Percentiles rank a stretch among this genome's conserved stretches.
Conservation (phyloP, 2,888 invertebrate genomes). For the Trichopoda pennipes region DNA sequence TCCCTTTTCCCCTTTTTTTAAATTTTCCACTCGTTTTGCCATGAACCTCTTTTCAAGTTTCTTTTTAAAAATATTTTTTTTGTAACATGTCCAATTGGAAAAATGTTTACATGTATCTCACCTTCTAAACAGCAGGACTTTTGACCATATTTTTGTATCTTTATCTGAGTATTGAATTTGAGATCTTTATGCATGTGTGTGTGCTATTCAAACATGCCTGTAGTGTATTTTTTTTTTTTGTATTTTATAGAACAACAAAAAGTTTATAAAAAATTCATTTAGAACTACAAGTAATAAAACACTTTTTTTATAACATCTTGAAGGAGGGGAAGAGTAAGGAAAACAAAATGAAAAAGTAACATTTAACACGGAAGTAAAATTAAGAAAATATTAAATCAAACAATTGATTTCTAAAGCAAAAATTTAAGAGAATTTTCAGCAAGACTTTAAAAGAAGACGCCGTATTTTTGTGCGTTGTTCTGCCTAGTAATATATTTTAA, state of each 20-base stretch:
- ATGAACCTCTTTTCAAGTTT: constrained; percentile 10
- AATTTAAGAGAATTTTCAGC: background rate
- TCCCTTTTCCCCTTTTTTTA: background rate
- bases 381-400: constrained; percentile 8
- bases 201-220: constrained; percentile 43
- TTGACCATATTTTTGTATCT: constrained; percentile 46
- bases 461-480: too few species aligned
- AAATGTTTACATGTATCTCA: constrained; percentile 60
- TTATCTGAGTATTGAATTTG: constrained; percentile 20
- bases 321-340: background rate
- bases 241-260: background rate
- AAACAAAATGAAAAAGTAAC: constrained; percentile 28
- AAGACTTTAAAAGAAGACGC: too few species aligned
- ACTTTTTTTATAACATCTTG: constrained; percentile 31
- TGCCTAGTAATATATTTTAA: too few species aligned
- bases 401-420: background rate
- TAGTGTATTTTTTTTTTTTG: constrained; percentile 29
- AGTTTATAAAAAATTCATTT: constrained; percentile 65
- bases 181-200: background rate
- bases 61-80: background rate
- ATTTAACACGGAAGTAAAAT: constrained; percentile 46
- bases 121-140: constrained; percentile 60
- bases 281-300: constrained; percentile 64
- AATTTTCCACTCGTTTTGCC: background rate
- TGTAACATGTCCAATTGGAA: constrained; percentile 53